Percentiles rank a stretch among this genome's conserved stretches.
Conservation (phyloP, 2,797 vertebrate genomes). For the Anisognathus igniventris region DNA sequence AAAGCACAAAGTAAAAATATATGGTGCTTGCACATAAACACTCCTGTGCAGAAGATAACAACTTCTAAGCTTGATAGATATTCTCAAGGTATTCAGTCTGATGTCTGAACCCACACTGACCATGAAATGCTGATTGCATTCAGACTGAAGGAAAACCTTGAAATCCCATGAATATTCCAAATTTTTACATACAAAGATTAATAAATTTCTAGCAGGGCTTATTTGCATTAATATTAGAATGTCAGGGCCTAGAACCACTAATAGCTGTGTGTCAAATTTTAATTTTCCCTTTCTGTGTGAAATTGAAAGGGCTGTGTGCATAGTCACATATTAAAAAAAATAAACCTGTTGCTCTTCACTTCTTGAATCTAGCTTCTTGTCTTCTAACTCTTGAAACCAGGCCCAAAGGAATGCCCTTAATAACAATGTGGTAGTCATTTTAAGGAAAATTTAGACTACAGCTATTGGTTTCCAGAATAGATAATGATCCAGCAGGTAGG, state of each 20-base stretch:
- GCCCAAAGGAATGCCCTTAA: neutral
- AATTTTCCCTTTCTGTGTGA: neutral
- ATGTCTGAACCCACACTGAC: neutral
- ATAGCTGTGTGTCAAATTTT: neutral
- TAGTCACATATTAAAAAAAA: neutral
- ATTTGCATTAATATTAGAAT: neutral
- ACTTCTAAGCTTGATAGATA: neutral
- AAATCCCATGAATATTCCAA: neutral
- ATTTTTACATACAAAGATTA: neutral
- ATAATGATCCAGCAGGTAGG: neutral
- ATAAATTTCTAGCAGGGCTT: neutral
- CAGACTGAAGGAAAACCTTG: neutral
- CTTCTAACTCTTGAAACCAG: neutral
- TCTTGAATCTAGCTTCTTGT: neutral
- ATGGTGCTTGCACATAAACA: neutral
- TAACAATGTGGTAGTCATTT: neutral
- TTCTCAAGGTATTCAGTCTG: neutral
- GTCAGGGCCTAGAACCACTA: neutral
- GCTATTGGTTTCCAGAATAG: neutral
- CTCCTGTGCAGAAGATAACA: neutral
- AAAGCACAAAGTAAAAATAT: neutral
- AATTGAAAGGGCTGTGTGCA: neutral
- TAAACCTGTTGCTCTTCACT: accelerated
- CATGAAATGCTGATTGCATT: neutral
- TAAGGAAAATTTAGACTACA: neutral